phyloP scores from a whole-genome alignment of 2,113 vertebrate species.

The Pachypanchax playfairii region DNA sequence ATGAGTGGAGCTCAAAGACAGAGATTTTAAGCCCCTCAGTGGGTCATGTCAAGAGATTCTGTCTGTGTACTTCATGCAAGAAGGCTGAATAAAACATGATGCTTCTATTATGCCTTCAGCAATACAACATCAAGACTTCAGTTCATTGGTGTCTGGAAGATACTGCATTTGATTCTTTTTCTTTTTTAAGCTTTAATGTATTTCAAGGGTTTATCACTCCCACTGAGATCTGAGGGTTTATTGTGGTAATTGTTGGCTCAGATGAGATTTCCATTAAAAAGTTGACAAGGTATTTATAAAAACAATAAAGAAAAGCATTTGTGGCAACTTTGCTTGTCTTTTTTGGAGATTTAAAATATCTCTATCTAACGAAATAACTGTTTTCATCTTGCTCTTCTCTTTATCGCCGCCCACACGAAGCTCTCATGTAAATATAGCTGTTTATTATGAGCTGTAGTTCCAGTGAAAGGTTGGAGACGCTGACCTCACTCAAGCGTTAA shows the following conservation, averaged over 20 bases:
- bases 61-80: slow-evolving; percentile 30
- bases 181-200: slow-evolving; percentile 4
- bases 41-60: slow-evolving; percentile 52
- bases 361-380: slow-evolving; percentile 33
- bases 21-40: slow-evolving; percentile 20
- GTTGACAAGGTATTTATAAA: slow-evolving; percentile 50
- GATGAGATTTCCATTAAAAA: slow-evolving; percentile 31
- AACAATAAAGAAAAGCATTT: slow-evolving; percentile 24
- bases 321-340: slow-evolving; percentile 10
- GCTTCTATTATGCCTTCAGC: slow-evolving; percentile 55
- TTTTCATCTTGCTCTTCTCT: slow-evolving; percentile 41
- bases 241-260: slow-evolving; percentile 34
- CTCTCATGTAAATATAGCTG: slow-evolving; percentile 65
- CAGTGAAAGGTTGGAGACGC: slow-evolving; percentile 52
- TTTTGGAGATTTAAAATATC: slow-evolving; percentile 41
- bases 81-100: slow-evolving; percentile 69
- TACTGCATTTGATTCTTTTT: slow-evolving; percentile 28
- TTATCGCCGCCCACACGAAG: slow-evolving; percentile 31
- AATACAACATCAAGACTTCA: slow-evolving; percentile 52
- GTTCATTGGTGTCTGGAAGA: slow-evolving; percentile 38
- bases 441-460: slow-evolving; percentile 58
- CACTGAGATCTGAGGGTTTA: slow-evolving; percentile 23
- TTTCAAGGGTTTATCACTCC: slow-evolving; percentile 34
- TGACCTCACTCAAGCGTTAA: slow-evolving; percentile 62
- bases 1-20: slow-evolving; percentile 76